Conservation (phyloP, 2,797 vertebrate genomes). For the Anguilla megastoma region DNA sequence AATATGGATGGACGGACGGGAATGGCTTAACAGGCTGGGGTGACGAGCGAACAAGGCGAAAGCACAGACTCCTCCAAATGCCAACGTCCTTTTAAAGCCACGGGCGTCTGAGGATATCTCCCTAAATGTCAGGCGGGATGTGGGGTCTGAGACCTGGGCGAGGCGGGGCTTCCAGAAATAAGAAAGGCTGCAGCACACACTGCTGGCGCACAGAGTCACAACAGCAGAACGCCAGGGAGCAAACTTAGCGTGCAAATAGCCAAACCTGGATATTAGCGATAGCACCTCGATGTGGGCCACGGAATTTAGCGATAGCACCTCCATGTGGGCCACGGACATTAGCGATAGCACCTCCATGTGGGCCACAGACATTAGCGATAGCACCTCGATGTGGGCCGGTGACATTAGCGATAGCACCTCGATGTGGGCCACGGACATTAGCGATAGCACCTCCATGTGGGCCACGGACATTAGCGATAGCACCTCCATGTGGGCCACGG, state of each 20-base stretch:
- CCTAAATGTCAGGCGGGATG: constrained; percentile 25
- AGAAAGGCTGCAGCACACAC: neutral
- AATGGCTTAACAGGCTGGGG: neutral
- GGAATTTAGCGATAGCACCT: neutral
- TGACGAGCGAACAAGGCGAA: neutral
- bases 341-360: neutral
- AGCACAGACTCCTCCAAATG: neutral
- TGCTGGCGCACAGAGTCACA: neutral
- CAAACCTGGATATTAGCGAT: neutral
- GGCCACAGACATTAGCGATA: neutral
- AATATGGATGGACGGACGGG: constrained; percentile 57
- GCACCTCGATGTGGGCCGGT: neutral
- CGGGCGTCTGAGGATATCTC: constrained; percentile 17
- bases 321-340: neutral
- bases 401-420: neutral
- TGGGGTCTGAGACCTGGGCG: neutral
- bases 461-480: too few species aligned
- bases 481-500: neutral
- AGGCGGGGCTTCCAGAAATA: neutral
- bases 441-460: too few species aligned
- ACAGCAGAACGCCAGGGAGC: neutral
- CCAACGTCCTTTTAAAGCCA: neutral
- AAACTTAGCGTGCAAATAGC: neutral
- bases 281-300: neutral
- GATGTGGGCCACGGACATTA: neutral